Conservation (phyloP, 1,140 invertebrate genomes). For the Nixonia krombeini region DNA sequence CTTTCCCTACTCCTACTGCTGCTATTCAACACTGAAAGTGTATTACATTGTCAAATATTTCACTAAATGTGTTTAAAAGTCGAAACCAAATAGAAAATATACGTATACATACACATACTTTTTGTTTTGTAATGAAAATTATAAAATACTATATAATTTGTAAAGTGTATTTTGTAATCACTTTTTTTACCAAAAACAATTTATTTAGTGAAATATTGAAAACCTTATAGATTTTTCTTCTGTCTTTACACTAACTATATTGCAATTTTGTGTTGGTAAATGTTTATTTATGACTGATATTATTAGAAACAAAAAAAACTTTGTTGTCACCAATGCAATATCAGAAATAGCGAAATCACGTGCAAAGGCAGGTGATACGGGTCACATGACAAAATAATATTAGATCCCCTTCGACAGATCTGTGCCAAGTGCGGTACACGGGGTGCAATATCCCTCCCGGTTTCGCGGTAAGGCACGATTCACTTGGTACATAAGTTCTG, state of each 20-base stretch:
- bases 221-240: background rate
- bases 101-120: no score
- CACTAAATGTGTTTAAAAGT: no score
- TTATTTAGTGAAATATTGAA: no score
- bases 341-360: conserved; percentile 50
- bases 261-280: background rate
- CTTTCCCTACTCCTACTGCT: no score
- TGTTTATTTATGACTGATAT: conserved; percentile 8
- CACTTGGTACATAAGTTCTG: conserved; percentile 69
- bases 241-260: conserved; percentile 2
- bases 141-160: no score
- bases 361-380: conserved; percentile 63
- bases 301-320: conserved; percentile 3
- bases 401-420: conserved; percentile 31
- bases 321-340: conserved; percentile 16
- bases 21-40: no score
- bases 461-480: conserved; percentile 57
- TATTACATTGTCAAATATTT: no score
- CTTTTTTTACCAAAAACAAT: no score
- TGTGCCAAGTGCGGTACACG: conserved; percentile 21
- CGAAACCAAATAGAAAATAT: no score
- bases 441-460: conserved; percentile 10
- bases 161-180: no score
- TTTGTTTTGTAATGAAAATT: no score
- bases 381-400: conserved; percentile 67